These are phyloP conservation scores for Bombyx mandarina DNA, from an alignment of 1,140 invertebrate genomes.

Conservation along the genomic window DNA sequence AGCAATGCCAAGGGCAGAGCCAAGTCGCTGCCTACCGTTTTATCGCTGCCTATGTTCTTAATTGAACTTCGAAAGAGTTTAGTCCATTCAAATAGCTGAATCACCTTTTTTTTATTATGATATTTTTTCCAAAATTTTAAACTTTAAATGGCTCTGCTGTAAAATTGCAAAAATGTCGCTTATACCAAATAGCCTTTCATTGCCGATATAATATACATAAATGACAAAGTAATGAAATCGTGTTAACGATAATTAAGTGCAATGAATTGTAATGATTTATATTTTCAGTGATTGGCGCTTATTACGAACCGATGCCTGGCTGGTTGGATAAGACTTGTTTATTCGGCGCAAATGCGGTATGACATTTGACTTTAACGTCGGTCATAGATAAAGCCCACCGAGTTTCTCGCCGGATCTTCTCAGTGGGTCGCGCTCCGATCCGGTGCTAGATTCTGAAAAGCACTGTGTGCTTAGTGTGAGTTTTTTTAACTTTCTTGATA, in stretches of 20 bases:
- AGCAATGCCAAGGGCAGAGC: too few relatives aligned
- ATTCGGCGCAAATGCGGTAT: constrained; percentile 4
- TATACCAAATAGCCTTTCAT: background rate
- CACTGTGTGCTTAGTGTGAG: too few relatives aligned
- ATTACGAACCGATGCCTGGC: constrained; percentile 14
- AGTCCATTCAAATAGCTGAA: background rate
- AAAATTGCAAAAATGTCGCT: background rate
- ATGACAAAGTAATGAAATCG: background rate
- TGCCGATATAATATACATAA: background rate
- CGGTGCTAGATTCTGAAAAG: too few relatives aligned
- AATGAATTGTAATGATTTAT: background rate
- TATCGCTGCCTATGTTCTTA: too few relatives aligned
- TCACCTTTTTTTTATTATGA: background rate
- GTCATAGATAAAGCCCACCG: too few relatives aligned
- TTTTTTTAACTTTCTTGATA: too few relatives aligned
- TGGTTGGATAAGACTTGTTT: constrained; percentile 12
- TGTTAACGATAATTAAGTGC: background rate
- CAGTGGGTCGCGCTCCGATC: too few relatives aligned
- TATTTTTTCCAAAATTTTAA: background rate
- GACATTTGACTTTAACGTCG: too few relatives aligned
- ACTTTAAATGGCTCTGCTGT: background rate
- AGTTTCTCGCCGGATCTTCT: too few relatives aligned
- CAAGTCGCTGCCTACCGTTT: too few relatives aligned
- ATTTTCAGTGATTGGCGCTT: constrained; percentile 11
- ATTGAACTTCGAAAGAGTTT: too few relatives aligned